phyloP scores from a whole-genome alignment of 2,113 vertebrate species.

The Taxidea taxus region DNA sequence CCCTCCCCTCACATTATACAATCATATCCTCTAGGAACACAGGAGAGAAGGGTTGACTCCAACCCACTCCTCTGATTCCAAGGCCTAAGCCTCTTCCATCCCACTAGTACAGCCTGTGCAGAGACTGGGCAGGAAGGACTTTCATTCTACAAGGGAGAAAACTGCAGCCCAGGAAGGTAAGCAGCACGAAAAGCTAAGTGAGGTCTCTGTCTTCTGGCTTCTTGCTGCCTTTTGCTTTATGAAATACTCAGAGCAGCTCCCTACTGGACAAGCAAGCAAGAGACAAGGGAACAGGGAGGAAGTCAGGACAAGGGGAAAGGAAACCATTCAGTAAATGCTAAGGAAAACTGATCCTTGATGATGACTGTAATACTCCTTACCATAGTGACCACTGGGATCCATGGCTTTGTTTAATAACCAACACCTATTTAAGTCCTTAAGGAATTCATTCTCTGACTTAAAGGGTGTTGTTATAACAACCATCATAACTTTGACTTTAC shows the following conservation, averaged over 20 bases:
- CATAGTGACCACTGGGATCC: not conserved
- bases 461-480: conserved; percentile 49
- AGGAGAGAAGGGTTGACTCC: not conserved
- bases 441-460: conserved; percentile 45
- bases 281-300: not conserved
- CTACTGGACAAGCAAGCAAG: not conserved
- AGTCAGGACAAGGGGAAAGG: not conserved
- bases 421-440: conserved; percentile 40
- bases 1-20: not conserved
- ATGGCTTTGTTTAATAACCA: conserved; percentile 39
- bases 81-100: not conserved
- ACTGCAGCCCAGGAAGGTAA: not conserved
- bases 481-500: conserved; percentile 55
- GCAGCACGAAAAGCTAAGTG: not conserved
- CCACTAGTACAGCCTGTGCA: not conserved
- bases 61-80: not conserved
- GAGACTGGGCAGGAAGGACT: not conserved
- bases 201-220: not conserved
- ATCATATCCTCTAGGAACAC: not conserved
- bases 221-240: not conserved
- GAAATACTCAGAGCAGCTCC: not conserved
- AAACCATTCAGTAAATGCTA: not conserved
- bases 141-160: not conserved
- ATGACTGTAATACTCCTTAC: not conserved
- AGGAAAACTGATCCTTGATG: not conserved